These are phyloP conservation scores for Euglossa dilemma DNA, from an alignment of 1,140 invertebrate species.

Conservation along the genomic window DNA sequence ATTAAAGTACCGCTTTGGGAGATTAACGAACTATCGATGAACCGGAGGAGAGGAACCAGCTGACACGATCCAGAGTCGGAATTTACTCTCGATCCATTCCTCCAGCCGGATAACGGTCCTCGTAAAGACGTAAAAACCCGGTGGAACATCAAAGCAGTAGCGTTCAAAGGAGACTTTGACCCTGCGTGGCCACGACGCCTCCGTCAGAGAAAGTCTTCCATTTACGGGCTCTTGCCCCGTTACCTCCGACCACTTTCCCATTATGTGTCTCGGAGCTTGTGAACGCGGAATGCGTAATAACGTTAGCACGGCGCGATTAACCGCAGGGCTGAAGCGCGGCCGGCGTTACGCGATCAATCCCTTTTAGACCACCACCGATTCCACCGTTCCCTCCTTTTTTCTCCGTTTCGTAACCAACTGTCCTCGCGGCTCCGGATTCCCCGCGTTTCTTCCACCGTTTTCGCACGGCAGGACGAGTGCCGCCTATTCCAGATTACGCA, in stretches of 20 bases:
- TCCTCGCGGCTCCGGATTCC: no score
- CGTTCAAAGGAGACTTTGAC: neutral
- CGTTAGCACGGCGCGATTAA: constrained; percentile 33
- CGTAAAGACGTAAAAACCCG: neutral
- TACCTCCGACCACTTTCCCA: constrained; percentile 38
- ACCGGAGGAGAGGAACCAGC: neutral
- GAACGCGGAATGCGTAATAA: constrained; percentile 32
- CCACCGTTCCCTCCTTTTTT: neutral
- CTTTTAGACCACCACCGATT: neutral
- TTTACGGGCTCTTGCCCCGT: neutral
- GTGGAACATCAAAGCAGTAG: neutral
- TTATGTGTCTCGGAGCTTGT: constrained; percentile 29
- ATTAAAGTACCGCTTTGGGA: constrained; percentile 13
- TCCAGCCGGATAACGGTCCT: neutral
- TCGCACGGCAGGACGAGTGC: neutral
- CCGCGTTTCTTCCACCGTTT: neutral
- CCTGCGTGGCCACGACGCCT: neutral
- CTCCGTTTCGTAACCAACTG: neutral
- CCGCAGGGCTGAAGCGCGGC: neutral
- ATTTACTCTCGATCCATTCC: neutral
- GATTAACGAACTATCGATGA: constrained; percentile 18
- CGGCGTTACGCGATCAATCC: neutral
- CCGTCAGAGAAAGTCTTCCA: constrained; percentile 36
- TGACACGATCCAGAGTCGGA: neutral
- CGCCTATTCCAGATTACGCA: no score